Conservation (phyloP, 2,797 vertebrate species). For the Urosaurus nigricauda region DNA sequence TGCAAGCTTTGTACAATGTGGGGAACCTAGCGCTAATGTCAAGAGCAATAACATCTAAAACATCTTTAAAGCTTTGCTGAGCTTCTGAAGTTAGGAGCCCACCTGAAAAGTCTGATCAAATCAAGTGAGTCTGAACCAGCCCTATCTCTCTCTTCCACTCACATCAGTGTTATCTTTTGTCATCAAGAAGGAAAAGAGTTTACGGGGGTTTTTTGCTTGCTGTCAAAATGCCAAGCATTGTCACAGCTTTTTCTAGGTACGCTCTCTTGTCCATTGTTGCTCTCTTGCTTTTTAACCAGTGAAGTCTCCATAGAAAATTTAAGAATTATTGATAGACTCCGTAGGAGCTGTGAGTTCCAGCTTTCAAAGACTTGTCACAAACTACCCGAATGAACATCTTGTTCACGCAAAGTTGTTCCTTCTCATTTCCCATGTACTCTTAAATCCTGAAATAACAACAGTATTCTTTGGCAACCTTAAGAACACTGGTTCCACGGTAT, state of each 20-base stretch:
- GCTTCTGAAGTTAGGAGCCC: not conserved
- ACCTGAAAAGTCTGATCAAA: not conserved
- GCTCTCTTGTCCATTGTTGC: not conserved
- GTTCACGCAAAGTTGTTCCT: not conserved
- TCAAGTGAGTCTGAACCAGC: not conserved
- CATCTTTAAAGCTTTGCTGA: not conserved
- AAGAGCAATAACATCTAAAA: not conserved
- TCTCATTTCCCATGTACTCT: not conserved
- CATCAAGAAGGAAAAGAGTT: not conserved
- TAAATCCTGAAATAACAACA: not conserved
- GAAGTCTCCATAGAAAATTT: not conserved
- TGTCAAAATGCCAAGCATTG: not conserved
- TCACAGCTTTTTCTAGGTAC: not conserved
- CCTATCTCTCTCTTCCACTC: not conserved
- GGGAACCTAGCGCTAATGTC: constrained; percentile 36
- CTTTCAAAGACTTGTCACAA: not conserved
- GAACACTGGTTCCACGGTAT: constrained; percentile 57
- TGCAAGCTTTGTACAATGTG: constrained; percentile 41
- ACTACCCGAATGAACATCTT: not conserved
- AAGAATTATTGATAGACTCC: not conserved
- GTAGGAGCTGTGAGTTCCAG: not conserved
- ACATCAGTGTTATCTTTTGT: not conserved
- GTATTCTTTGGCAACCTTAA: constrained; percentile 27
- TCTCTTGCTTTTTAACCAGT: not conserved
- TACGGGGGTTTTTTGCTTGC: not conserved